Percentiles rank a stretch among this genome's conserved stretches.
phyloP scores from a whole-genome alignment of 53 echinoderm and acorn worm genomes.

The Crossaster papposus region DNA sequence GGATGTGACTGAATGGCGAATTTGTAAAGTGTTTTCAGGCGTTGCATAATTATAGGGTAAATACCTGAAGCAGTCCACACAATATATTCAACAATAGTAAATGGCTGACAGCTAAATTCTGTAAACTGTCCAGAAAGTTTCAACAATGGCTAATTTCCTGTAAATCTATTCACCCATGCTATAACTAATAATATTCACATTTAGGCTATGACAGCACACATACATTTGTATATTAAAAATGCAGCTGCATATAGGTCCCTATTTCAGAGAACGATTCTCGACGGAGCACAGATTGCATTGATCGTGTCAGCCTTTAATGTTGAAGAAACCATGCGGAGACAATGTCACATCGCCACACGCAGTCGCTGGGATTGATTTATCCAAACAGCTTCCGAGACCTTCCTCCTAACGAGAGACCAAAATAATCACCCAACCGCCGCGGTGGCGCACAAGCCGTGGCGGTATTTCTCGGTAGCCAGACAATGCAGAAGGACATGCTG shows the following conservation, averaged over 20 bases:
- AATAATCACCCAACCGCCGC: background rate
- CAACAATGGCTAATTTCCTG: background rate
- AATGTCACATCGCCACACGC: background rate
- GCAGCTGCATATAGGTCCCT: background rate
- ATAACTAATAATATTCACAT: no score
- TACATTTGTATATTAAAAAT: background rate
- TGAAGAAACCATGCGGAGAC: background rate
- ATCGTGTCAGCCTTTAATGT: background rate
- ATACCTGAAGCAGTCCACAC: background rate
- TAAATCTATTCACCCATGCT: background rate
- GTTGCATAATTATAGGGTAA: background rate
- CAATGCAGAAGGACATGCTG: background rate
- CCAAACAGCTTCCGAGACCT: background rate
- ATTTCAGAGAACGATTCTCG: background rate
- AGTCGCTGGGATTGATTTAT: background rate
- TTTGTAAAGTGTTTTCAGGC: background rate
- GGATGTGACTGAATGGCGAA: conserved; percentile 4
- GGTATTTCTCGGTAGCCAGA: background rate
- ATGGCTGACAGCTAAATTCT: background rate
- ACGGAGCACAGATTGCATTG: background rate
- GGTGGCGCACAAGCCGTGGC: background rate
- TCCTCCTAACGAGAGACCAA: background rate
- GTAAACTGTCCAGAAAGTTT: background rate
- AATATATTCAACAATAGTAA: background rate
- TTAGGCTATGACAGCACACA: background rate